Evolutionary conservation across 2,888 invertebrate species (phyloP).

Genomic region (Pyrrhia umbra): DNA sequence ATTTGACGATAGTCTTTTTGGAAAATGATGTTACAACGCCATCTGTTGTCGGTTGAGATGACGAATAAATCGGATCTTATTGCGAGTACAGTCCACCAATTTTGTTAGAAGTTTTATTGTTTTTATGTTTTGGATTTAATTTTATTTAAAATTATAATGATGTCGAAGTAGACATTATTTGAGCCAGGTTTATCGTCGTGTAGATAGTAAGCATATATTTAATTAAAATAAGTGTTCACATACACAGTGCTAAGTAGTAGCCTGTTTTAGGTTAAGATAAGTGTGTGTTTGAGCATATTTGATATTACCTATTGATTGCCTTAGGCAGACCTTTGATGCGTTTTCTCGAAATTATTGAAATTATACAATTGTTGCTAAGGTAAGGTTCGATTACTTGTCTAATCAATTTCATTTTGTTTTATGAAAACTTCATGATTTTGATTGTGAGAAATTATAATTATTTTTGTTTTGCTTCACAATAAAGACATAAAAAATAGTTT

Average conservation of each 20-base stretch:
- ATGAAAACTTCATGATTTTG: too few species aligned
- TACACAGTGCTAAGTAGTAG: constrained; percentile 17
- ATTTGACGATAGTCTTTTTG: background rate
- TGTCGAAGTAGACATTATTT: background rate
- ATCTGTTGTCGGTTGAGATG: background rate
- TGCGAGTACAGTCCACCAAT: background rate
- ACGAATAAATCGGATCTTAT: background rate
- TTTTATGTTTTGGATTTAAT: background rate
- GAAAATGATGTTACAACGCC: background rate
- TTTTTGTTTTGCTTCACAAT: too few species aligned
- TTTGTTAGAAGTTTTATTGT: background rate
- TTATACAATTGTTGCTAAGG: background rate
- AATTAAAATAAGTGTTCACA: constrained; percentile 5
- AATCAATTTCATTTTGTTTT: background rate
- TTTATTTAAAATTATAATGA: constrained; percentile 4
- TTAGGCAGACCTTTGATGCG: background rate
- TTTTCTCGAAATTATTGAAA: background rate
- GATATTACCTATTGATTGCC: background rate
- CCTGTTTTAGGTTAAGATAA: constrained; percentile 9
- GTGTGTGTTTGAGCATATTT: background rate
- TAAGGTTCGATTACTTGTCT: background rate
- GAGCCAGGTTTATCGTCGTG: background rate
- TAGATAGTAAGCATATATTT: background rate
- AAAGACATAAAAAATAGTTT: background rate
- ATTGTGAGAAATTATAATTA: too few species aligned